Evolutionary conservation across 2,888 invertebrate species (phyloP), one percentile per base, ranked within the genome.

Genomic region (Heliconius erato): DNA sequence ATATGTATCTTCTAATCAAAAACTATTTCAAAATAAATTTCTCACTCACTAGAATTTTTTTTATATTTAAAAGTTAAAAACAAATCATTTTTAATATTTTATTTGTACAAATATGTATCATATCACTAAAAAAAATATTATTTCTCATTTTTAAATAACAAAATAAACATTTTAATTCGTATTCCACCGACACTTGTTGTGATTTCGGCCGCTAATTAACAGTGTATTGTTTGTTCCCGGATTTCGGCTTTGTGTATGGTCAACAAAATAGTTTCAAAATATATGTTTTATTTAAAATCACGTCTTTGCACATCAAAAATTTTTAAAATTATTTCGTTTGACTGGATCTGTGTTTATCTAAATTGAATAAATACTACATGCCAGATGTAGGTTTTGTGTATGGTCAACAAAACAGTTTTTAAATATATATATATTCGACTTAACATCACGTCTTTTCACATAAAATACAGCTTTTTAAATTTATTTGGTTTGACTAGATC

Each of bases 141-240:
- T 26, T 19, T 72, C 7, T 16, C 44, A 14, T 72, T 72, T 72
- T 72, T 49, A 72, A 71, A 40, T 35, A 44, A 35, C 59, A 35
- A 74, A 59, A 76, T 35, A 35, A 63, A 63, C n/a, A 63, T 35
- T 63, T 76, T 74, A 74, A 76, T 44, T 72, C 76, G 63, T 76
- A 63, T 76, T 63, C 63, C 59, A 63, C 35, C 59, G 59, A 74
- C 74, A 74, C 76, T 76, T 76, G 74, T 76, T 76, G 76, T 63
- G 59, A 63, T 76, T 76, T 76, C 63, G 83, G 84, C 83, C 84
- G 78, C 86, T 89, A 89, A 89, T 88, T 87, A 89, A 85, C 86
- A 84, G 81, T 83, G 86, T 84, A 85, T 85, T 83, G 84, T 86
- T 86, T 86, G 85, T 84, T 85, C 85, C 84, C 83, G 82, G 83